Evolutionary conservation across 2,888 invertebrate species (phyloP).

Genomic region (Spodoptera exigua): DNA sequence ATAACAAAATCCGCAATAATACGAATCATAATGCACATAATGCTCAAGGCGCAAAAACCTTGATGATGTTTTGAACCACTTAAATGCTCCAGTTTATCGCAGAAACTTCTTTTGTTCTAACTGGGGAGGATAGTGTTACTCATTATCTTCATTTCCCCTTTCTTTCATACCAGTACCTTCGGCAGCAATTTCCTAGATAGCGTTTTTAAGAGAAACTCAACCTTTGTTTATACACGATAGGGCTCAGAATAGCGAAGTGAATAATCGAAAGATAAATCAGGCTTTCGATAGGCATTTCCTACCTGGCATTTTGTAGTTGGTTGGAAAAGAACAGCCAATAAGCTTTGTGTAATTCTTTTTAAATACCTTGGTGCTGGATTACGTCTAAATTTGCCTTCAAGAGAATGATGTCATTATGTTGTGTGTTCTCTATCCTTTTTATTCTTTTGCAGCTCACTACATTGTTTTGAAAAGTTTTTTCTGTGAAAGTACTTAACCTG

Average conservation of each 20-base stretch:
- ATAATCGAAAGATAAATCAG: slow-evolving; percentile 13
- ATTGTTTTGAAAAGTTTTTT: too few species aligned
- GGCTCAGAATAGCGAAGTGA: slow-evolving; percentile 7
- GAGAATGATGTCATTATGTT: not conserved
- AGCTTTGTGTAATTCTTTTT: slow-evolving; percentile 20
- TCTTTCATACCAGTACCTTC: slow-evolving; percentile 22
- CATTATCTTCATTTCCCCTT: slow-evolving; percentile 19
- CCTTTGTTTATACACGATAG: not conserved
- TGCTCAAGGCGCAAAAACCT: not conserved
- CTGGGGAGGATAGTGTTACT: slow-evolving; percentile 28
- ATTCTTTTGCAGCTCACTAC: not conserved
- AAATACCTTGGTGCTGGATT: not conserved
- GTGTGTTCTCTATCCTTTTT: not conserved
- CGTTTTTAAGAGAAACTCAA: not conserved
- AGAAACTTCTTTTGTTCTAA: slow-evolving; percentile 18
- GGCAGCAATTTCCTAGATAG: slow-evolving; percentile 13
- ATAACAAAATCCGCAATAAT: too few species aligned
- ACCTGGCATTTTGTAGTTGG: slow-evolving; percentile 4
- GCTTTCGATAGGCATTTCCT: slow-evolving; percentile 17
- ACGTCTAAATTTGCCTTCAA: not conserved
- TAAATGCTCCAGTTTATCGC: slow-evolving; percentile 1
- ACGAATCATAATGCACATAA: too few species aligned
- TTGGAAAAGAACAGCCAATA: slow-evolving; percentile 16
- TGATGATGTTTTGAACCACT: not conserved
- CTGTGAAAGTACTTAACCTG: too few species aligned